phyloP scores from a whole-genome alignment of 2,797 vertebrate species.

The Notolepis coatsorum region DNA sequence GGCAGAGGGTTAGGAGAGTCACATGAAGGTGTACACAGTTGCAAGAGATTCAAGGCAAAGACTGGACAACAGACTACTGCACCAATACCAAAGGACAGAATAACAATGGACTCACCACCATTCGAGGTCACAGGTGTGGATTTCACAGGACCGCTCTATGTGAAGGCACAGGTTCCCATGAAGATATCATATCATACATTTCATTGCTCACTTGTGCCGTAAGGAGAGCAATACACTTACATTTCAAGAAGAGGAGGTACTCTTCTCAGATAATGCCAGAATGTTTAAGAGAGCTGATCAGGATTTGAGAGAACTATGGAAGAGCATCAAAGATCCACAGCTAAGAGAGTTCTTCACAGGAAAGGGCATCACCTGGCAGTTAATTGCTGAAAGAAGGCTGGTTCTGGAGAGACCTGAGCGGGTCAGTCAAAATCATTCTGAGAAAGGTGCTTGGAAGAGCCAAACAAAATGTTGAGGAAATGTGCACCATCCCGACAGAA shows the following conservation, averaged over 20 bases:
- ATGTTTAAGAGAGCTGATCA: too few species aligned
- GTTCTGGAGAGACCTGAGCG: constrained; percentile 1
- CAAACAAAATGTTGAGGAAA: constrained; percentile 24
- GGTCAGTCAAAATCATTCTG: constrained; percentile 6
- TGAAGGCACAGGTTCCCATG: constrained; percentile 8
- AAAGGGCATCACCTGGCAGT: too few species aligned
- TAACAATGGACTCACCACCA: too few species aligned
- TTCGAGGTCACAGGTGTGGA: too few species aligned
- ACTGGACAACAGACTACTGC: constrained; percentile 26
- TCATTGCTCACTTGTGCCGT: constrained; percentile 29
- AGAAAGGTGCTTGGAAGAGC: constrained; percentile 11
- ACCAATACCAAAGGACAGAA: constrained; percentile 25
- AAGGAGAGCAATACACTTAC: constrained; percentile 24
- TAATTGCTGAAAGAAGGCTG: too few species aligned
- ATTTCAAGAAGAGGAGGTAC: too few species aligned
- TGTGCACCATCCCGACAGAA: constrained; percentile 12
- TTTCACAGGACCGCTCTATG: constrained; percentile 24
- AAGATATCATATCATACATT: constrained; percentile 20
- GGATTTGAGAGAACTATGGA: too few species aligned
- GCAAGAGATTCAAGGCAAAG: too few species aligned
- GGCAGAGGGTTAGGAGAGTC: background rate
- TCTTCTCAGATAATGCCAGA: too few species aligned
- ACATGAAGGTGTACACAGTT: constrained; percentile 5
- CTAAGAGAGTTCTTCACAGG: too few species aligned
- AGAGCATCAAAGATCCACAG: too few species aligned